Conservation (phyloP, 2,797 vertebrate genomes). For the Parambassis ranga region DNA sequence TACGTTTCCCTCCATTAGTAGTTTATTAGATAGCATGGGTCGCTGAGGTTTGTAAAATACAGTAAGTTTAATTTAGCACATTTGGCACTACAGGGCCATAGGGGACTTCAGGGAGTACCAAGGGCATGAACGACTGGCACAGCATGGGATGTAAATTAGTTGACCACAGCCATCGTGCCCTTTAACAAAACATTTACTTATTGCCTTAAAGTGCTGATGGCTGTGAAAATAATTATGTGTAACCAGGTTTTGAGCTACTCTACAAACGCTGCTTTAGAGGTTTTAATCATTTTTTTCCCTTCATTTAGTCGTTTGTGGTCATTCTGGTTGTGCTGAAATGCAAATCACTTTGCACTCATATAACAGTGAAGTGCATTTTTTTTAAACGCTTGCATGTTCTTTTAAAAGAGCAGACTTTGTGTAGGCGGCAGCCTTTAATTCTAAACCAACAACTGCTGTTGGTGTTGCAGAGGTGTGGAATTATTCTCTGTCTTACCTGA, state of each 20-base stretch:
- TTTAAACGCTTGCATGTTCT: neutral
- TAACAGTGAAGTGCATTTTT: neutral
- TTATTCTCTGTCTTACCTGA: constrained; percentile 9
- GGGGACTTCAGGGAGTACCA: constrained; percentile 43
- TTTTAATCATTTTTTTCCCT: neutral
- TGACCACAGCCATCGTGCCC: constrained; percentile 24
- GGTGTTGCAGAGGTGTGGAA: neutral
- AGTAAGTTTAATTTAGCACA: constrained; percentile 68
- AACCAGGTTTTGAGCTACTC: constrained; percentile 15
- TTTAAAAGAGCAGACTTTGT: neutral
- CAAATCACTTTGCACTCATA: neutral
- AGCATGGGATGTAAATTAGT: constrained; percentile 50
- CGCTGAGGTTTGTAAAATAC: constrained; percentile 69
- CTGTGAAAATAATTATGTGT: constrained; percentile 29
- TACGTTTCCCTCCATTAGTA: constrained; percentile 73
- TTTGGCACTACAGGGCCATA: constrained; percentile 51
- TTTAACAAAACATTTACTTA: constrained; percentile 46
- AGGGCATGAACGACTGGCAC: constrained; percentile 39
- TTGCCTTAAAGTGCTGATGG: constrained; percentile 29
- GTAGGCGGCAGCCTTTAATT: neutral
- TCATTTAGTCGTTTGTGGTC: neutral
- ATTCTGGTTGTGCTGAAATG: neutral
- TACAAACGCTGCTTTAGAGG: constrained; percentile 6
- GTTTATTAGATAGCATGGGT: constrained; percentile 71
- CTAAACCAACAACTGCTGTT: neutral